Base-by-base conservation (phyloP, 2,888 invertebrate species). In the Yponomeuta malinellus region DNA sequence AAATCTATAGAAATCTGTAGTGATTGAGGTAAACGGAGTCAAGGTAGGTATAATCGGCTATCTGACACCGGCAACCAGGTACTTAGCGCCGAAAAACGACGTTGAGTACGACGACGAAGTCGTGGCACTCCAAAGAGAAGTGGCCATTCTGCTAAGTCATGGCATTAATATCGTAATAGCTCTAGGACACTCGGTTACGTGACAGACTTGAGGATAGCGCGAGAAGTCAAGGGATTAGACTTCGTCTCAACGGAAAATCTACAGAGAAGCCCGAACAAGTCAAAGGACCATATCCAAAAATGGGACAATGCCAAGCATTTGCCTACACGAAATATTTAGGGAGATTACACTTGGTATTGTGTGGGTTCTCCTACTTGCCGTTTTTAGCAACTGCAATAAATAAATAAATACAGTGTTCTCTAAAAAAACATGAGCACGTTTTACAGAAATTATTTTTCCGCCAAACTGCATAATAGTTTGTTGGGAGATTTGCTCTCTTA, bases 301-400 rank as follows among this genome's bases (percentile, higher is more conserved):
- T 95, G 43, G 90, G 97, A 0, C 88, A 80, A 1, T 23, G 23
- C 23, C 97, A 98, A 87, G 97, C 97, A 2, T 98, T 96, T 78
- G 97, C 97, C 0, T 97, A 95, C 81, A 98, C 98, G 0, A 98
- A 98, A 87, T 98, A 98, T 81, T 89, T 98, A 73, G 98, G 98
- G 0, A 93, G 94, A 77, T 86, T 98, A 33, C 93, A 94, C 74
- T 79, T 94, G 77, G 95, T 23, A 23, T 23, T n/a, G 33, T 33
- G 33, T 5, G 33, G 3, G 33, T 33, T 4, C 33, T 33, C 33
- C 33, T 4, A 33, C 3, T 2, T 33, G 33, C 5, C 5, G 33
- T 33, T 33, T 33, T 33, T 33, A 33, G 33, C 33, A 33, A 33
- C 33, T 33, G 2, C 0, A 33, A 33, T 33, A 33, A 33, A 33